Percentiles rank a stretch among this genome's conserved stretches.
These are phyloP conservation scores for Cataglyphis rosenhaueri DNA, from an alignment of 2,888 invertebrate species.

Conservation along the genomic window DNA sequence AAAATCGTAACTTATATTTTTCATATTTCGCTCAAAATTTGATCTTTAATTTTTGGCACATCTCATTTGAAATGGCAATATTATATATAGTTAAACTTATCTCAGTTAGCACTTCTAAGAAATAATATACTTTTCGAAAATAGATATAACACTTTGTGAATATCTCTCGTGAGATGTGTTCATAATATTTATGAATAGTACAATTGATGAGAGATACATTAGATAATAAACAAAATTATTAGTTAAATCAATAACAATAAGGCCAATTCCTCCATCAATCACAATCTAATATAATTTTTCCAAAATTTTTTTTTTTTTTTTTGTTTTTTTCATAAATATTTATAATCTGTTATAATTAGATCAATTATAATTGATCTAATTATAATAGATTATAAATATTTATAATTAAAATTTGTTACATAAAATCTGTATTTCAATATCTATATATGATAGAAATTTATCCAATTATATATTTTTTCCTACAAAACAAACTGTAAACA, in stretches of 20 bases:
- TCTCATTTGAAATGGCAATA: not conserved
- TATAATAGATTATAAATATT: not conserved
- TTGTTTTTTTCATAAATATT: not conserved
- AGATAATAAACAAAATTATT: slow-evolving; percentile 8
- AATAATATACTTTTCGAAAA: not conserved
- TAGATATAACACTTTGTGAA: not conserved
- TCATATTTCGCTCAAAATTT: not conserved
- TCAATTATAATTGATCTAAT: not conserved
- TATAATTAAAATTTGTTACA: slow-evolving; percentile 25
- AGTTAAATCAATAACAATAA: slow-evolving; percentile 25
- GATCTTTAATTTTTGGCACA: not conserved
- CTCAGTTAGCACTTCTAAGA: not conserved
- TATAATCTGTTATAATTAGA: not conserved
- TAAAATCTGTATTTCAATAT: slow-evolving; percentile 9
- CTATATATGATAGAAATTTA: not conserved
- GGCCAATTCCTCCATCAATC: not conserved
- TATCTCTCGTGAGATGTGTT: not conserved
- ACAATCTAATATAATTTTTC: not conserved
- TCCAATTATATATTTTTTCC: slow-evolving; percentile 21
- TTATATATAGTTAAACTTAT: not conserved
- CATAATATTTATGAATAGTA: slow-evolving; percentile 19
- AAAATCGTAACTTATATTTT: not conserved
- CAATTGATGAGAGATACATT: not conserved
- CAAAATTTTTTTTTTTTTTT: not conserved
- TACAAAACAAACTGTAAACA: not conserved